phyloP scores from a whole-genome alignment of 2,797 vertebrate genomes.

The Pseudochirops corinnae region DNA sequence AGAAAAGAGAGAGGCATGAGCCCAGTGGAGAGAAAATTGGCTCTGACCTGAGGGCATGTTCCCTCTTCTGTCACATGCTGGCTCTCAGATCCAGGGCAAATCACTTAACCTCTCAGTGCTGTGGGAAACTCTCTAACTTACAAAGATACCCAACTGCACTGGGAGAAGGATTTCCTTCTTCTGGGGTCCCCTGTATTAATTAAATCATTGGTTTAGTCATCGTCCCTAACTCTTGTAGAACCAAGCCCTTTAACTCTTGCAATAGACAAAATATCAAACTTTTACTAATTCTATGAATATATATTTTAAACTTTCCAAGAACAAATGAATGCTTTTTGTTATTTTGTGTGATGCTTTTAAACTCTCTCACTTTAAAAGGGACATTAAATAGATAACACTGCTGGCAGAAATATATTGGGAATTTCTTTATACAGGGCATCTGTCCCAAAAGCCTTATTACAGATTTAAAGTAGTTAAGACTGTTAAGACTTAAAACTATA shows the following conservation, averaged over 20 bases:
- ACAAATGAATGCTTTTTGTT: constrained; percentile 63
- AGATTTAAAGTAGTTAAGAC: neutral
- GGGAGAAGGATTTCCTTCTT: neutral
- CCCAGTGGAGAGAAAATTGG: neutral
- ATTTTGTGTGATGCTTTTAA: constrained; percentile 57
- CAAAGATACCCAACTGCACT: neutral
- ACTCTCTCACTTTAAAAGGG: neutral
- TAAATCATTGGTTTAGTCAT: neutral
- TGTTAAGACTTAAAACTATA: neutral
- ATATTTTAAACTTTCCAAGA: neutral
- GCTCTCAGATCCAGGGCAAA: neutral
- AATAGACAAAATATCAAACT: neutral
- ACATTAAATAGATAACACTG: neutral
- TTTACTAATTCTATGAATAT: neutral
- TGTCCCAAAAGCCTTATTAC: neutral
- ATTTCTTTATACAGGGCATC: neutral
- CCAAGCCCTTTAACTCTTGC: neutral
- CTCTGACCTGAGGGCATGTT: neutral
- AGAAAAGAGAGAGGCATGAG: neutral
- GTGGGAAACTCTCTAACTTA: neutral
- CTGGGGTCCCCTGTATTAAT: neutral
- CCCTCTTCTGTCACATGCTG: neutral
- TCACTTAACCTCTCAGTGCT: neutral
- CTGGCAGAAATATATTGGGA: neutral
- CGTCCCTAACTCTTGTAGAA: neutral